These are phyloP conservation scores for Percopsis omiscomaycus DNA, from an alignment of 2,797 vertebrate species.

Conservation along the genomic window DNA sequence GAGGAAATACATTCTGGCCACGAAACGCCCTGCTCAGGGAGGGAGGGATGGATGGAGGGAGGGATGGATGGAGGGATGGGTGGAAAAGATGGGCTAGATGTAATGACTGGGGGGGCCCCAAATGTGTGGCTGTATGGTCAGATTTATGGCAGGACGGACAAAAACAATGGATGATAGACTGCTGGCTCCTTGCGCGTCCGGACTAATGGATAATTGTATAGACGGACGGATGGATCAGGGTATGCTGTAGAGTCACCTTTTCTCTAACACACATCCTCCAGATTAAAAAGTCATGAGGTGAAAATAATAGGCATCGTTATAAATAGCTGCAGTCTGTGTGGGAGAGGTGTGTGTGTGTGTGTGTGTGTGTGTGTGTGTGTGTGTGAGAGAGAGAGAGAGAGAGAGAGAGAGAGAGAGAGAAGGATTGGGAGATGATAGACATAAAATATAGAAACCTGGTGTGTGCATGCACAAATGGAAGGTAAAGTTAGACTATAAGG, in stretches of 20 bases:
- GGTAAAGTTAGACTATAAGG: too few species aligned
- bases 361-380: slow-evolving; percentile 30
- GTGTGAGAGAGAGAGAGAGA: slow-evolving; percentile 31
- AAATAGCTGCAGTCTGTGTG: slow-evolving; percentile 57
- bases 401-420: too few species aligned
- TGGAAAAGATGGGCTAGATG: neutral
- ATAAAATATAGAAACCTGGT: neutral
- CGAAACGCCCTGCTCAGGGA: too few species aligned
- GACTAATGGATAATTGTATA: neutral
- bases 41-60: too few species aligned
- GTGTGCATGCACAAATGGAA: slow-evolving; percentile 18
- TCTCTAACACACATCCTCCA: slow-evolving; percentile 42
- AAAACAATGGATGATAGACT: too few species aligned
- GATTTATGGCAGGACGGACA: too few species aligned
- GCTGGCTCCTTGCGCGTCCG: too few species aligned
- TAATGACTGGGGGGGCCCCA: neutral
- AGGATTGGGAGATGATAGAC: neutral
- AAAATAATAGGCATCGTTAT: slow-evolving; percentile 62
- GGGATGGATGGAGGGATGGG: neutral
- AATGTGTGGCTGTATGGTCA: neutral
- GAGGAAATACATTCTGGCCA: neutral
- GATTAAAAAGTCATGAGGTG: slow-evolving; percentile 69
- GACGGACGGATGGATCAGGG: slow-evolving; percentile 7
- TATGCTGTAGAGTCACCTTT: slow-evolving; percentile 40
- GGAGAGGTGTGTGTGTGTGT: slow-evolving; percentile 8